Conservation (phyloP, 2,888 invertebrate species). For the Carabus problematicus region DNA sequence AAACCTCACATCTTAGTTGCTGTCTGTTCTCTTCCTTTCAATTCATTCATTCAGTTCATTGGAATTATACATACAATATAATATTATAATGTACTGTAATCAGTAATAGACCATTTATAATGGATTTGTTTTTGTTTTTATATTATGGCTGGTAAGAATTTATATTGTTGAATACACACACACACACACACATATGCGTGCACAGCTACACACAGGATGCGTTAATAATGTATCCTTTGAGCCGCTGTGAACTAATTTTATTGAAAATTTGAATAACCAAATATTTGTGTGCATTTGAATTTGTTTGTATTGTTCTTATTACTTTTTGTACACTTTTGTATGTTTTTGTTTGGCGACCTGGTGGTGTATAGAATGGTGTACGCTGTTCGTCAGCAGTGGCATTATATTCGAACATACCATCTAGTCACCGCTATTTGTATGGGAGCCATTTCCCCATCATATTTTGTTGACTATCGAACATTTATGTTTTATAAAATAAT, state of each 20-base stretch:
- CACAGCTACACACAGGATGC: too few relatives aligned
- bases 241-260: too few relatives aligned
- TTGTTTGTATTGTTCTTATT: slow-evolving; percentile 58
- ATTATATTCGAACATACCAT: too few relatives aligned
- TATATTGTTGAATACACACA: slow-evolving; percentile 32
- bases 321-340: slow-evolving; percentile 61
- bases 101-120: too few relatives aligned
- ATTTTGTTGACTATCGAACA: slow-evolving; percentile 62
- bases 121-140: slow-evolving; percentile 11
- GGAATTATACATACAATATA: too few relatives aligned
- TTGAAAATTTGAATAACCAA: slow-evolving; percentile 31
- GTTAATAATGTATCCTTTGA: too few relatives aligned
- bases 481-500: slow-evolving; percentile 62
- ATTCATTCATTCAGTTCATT: too few relatives aligned
- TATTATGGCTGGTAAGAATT: slow-evolving; percentile 35
- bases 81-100: too few relatives aligned
- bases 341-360: slow-evolving; percentile 52
- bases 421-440: slow-evolving; percentile 44
- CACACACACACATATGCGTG: background rate
- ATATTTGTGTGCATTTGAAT: slow-evolving; percentile 41
- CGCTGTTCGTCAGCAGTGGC: slow-evolving; percentile 28
- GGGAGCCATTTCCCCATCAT: slow-evolving; percentile 57
- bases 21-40: slow-evolving; percentile 8
- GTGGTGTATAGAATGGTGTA: slow-evolving; percentile 17
- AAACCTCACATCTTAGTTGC: slow-evolving; percentile 34